Conservation (phyloP, 1,140 invertebrate genomes). For the Drosophila quadrilineata region DNA sequence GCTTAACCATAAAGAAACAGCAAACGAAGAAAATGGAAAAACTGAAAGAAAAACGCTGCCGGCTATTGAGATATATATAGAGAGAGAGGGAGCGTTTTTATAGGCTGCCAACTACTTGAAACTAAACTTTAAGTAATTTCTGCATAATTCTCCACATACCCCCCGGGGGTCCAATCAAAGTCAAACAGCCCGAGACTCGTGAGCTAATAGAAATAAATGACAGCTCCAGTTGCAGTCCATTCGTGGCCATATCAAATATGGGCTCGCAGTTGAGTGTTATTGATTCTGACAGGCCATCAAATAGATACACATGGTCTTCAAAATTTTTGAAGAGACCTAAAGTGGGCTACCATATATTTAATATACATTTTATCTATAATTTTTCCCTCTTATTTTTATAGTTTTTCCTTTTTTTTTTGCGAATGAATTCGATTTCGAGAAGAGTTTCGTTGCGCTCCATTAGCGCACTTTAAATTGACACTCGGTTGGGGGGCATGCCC, state of each 20-base stretch:
- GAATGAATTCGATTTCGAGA: not conserved
- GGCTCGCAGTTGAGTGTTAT: not conserved
- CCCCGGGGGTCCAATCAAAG: constrained; percentile 43
- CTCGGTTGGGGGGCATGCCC: not conserved
- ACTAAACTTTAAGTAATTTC: constrained; percentile 64
- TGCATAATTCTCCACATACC: constrained; percentile 56
- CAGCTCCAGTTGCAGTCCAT: not conserved
- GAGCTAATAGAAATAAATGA: constrained; percentile 63
- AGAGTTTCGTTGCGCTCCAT: constrained; percentile 32
- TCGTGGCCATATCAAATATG: not conserved
- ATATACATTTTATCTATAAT: too few species aligned
- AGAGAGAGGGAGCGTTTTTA: too few species aligned
- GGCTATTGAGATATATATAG: too few species aligned
- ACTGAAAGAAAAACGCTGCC: constrained; percentile 25
- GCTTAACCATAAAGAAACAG: constrained; percentile 56
- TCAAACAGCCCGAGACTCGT: not conserved
- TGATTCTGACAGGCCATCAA: constrained; percentile 7
- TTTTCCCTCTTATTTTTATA: not conserved
- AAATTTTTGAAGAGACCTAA: too few species aligned
- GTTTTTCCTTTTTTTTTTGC: not conserved
- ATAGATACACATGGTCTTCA: not conserved
- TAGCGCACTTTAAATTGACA: constrained; percentile 38
- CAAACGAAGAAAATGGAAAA: constrained; percentile 6
- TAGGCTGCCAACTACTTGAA: constrained; percentile 54
- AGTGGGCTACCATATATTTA: too few species aligned